Evolutionary conservation across 2,888 invertebrate species (phyloP), one percentile per base, ranked within the genome.

Genomic region (Xestoiulus laeticollis): DNA sequence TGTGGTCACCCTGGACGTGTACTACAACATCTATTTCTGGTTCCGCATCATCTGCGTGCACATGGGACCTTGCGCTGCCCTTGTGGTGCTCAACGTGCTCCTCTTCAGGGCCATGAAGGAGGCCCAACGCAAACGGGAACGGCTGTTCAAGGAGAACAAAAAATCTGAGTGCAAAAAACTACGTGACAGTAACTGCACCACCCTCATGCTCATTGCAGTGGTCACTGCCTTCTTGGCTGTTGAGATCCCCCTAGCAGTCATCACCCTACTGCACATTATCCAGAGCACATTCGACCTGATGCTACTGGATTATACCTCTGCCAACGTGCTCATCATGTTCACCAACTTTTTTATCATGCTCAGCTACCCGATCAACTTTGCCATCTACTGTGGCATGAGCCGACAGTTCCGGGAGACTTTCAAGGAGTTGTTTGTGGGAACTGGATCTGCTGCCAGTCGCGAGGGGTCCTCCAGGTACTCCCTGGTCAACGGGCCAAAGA

Each of bases 321-420:
- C 96, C 22, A 96, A 96, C 91, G 94, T 95, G 32, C 93, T 96
- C 89, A 95, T 96, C 88, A 92, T 96, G 89, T 95, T 97, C 91
- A 96, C 96, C 16, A 98, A 98, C 93, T 97, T 98, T 93, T 96
- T 97, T 91, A 96, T 98, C 89, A 95, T 97, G 88, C 94, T 97
- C 68, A 96, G 96, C 85, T 98, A 98, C 92, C 97, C 97, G 16
- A 95, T 98, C 88, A 98, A 98, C 92, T 98, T 98, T 91, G 98
- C 97, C 89, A 97, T 98, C 90, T 98, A 98, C 91, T 98, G 98
- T 92, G 97, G 97, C 32, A 99, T 98, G 98, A 97, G 97, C 48
- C 93, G 97, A 48, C 97, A 97, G 92, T 98, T 98, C 92, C 94
- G 98, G 87, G 97, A 98, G 92, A 98, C 98, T 0, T 98, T 98